Conservation (phyloP, 2,113 vertebrate species). For the Calcarius ornatus region DNA sequence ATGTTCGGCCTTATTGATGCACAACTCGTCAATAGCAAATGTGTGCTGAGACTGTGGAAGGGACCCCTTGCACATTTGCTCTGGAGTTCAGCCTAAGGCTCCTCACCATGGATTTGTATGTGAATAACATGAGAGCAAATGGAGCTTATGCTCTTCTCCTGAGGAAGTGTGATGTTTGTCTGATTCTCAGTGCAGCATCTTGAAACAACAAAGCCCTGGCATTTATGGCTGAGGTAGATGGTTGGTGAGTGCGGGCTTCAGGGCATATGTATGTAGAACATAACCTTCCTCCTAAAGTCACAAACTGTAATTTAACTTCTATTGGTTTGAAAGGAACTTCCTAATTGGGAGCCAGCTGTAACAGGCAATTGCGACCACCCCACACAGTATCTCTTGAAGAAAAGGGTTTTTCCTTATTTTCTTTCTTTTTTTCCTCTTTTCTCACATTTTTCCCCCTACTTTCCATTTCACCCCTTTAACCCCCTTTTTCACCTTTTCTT, state of each 20-base stretch:
- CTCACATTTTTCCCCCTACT: fast-evolving
- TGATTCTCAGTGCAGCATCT: neutral
- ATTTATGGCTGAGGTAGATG: neutral
- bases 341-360: neutral
- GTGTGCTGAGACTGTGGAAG: neutral
- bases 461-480: fast-evolving
- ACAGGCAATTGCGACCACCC: neutral
- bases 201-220: neutral
- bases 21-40: neutral
- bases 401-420: neutral
- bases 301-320: neutral
- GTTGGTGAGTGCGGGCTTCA: neutral
- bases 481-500: neutral
- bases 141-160: neutral
- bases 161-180: neutral
- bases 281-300: neutral
- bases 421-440: fast-evolving
- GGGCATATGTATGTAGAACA: neutral
- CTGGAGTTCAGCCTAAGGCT: neutral
- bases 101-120: neutral
- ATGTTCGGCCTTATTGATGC: neutral
- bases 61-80: neutral
- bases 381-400: neutral
- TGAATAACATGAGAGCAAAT: neutral
- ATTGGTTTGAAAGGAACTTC: neutral